A percentile compares a stretch with the other conserved stretches of the same genome.
Evolutionary conservation across 2,113 vertebrate genomes (phyloP).

Genomic region (Protobothrops mucrosquamatus): DNA sequence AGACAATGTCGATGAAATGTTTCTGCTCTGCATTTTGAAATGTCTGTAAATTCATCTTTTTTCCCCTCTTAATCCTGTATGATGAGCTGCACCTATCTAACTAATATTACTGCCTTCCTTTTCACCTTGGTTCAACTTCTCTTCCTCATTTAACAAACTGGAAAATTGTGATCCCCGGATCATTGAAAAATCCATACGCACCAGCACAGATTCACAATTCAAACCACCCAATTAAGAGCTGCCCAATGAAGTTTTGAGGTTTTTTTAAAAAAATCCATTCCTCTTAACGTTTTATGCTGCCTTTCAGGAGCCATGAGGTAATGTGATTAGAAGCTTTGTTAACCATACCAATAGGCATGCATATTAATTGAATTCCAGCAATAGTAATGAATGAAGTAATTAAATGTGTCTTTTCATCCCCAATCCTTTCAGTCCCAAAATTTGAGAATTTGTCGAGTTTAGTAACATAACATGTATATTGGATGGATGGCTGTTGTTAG

Average conservation of each 20-base stretch:
- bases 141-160: background rate
- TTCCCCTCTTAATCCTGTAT: background rate
- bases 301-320: background rate
- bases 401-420: background rate
- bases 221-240: background rate
- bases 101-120: background rate
- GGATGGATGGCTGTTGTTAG: background rate
- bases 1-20: background rate
- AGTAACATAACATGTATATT: background rate
- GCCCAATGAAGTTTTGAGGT: background rate
- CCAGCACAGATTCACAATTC: background rate
- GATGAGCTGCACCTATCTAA: background rate
- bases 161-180: background rate
- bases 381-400: background rate
- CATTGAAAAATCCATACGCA: background rate
- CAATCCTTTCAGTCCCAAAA: background rate
- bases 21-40: background rate
- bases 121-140: background rate
- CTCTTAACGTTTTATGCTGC: slow-evolving; percentile 6
- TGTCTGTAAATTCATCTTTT: background rate
- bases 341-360: background rate
- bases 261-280: background rate
- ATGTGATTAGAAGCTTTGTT: background rate
- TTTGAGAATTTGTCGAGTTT: background rate
- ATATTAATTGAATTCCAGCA: background rate